Evolutionary conservation across 2,888 invertebrate genomes (phyloP).

Genomic region (Fragum fragum): DNA sequence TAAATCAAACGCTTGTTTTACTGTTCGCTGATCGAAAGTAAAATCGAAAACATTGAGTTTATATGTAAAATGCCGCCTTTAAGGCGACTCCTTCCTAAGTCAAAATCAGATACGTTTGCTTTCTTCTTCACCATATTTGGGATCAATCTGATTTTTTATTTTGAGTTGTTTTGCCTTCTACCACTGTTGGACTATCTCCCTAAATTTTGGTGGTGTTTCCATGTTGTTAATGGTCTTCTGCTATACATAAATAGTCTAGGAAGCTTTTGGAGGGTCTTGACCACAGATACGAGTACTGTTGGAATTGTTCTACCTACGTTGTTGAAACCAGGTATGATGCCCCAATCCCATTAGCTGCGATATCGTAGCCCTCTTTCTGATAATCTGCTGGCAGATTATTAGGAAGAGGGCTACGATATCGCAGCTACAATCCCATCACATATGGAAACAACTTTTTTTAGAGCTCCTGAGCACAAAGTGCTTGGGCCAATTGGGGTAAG

Average conservation of each 20-base stretch:
- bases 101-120: conserved; percentile 85
- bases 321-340: conserved; percentile 90
- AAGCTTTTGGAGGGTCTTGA: conserved; percentile 92
- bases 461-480: too few relatives aligned
- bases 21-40: not conserved
- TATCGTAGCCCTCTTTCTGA: too few relatives aligned
- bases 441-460: too few relatives aligned
- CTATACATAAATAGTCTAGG: conserved; percentile 92
- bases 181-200: conserved; percentile 86
- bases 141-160: conserved; percentile 90
- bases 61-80: conserved; percentile 37
- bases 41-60: not conserved
- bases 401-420: too few relatives aligned
- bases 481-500: too few relatives aligned
- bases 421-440: too few relatives aligned
- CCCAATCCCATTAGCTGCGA: too few relatives aligned
- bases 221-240: conserved; percentile 91
- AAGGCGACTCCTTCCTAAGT: conserved; percentile 66
- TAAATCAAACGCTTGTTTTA: not conserved
- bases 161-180: conserved; percentile 92
- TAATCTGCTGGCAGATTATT: too few relatives aligned
- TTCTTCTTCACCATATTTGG: conserved; percentile 89
- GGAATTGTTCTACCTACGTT: conserved; percentile 89
- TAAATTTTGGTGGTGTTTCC: conserved; percentile 85
- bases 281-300: conserved; percentile 92